These are phyloP conservation scores for Phocoena sinus DNA, from an alignment of 2,113 vertebrate genomes.

Conservation along the genomic window DNA sequence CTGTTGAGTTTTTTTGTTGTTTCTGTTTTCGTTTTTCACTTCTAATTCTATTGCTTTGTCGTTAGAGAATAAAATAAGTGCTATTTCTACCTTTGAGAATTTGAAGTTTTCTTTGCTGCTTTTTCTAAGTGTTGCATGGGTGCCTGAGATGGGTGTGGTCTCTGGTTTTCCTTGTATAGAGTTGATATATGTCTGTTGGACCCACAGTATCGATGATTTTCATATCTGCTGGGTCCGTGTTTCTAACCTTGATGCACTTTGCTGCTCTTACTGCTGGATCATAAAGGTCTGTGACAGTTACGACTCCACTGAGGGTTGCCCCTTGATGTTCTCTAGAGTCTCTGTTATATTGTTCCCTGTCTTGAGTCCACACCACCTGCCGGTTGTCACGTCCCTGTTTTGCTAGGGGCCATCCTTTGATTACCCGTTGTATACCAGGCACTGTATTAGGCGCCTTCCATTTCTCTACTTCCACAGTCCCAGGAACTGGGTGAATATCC, in stretches of 20 bases:
- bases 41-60: neutral
- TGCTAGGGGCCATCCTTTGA: too few relatives aligned
- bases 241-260: neutral
- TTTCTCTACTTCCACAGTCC: neutral
- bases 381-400: neutral
- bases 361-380: neutral
- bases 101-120: neutral
- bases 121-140: neutral
- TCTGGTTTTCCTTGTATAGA: too few relatives aligned
- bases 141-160: fast-evolving
- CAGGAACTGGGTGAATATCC: fast-evolving
- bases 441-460: neutral
- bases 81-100: neutral
- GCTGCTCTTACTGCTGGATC: neutral
- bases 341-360: neutral
- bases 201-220: fast-evolving
- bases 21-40: neutral
- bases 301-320: fast-evolving
- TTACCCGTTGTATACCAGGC: neutral
- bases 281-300: neutral
- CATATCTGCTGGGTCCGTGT: fast-evolving
- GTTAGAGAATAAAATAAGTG: neutral
- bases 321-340: too few relatives aligned
- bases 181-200: fast-evolving
- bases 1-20: neutral